Evolutionary conservation across 2,888 invertebrate species (phyloP).

Genomic region (Archips xylosteana): DNA sequence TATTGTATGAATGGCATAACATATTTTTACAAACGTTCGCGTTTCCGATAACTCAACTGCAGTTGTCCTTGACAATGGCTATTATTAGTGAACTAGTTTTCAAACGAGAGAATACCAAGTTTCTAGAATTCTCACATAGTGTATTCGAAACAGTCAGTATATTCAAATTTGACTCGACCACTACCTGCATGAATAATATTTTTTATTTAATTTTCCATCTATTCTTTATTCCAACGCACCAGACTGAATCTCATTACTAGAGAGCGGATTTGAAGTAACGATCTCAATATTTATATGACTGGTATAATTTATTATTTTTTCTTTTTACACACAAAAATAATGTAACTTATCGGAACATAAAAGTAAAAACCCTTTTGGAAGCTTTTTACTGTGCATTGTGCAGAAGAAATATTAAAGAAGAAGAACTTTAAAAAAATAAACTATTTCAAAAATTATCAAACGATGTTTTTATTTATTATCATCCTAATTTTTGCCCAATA

Average conservation of each 20-base stretch:
- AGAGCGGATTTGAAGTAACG: too few species aligned
- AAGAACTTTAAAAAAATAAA: too few species aligned
- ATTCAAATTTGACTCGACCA: not conserved
- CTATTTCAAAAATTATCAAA: too few species aligned
- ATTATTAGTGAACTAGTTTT: conserved; percentile 1
- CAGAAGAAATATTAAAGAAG: too few species aligned
- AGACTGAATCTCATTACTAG: not conserved
- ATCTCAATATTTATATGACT: too few species aligned
- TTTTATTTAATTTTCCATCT: not conserved
- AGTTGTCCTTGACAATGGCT: not conserved
- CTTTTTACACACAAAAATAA: too few species aligned
- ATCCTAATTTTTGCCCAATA: too few species aligned
- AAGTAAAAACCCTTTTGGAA: too few species aligned
- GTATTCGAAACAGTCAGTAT: not conserved
- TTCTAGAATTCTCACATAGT: not conserved
- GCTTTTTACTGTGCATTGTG: too few species aligned
- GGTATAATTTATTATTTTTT: too few species aligned
- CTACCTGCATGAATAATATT: not conserved
- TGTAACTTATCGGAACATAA: too few species aligned
- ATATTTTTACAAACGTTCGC: not conserved
- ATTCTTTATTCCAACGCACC: not conserved
- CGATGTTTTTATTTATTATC: too few species aligned
- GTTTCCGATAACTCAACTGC: not conserved
- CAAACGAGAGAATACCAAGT: not conserved
- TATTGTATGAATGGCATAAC: not conserved